Evolutionary conservation across 1,140 invertebrate genomes (phyloP).

Genomic region (Trichonephila inaurata): DNA sequence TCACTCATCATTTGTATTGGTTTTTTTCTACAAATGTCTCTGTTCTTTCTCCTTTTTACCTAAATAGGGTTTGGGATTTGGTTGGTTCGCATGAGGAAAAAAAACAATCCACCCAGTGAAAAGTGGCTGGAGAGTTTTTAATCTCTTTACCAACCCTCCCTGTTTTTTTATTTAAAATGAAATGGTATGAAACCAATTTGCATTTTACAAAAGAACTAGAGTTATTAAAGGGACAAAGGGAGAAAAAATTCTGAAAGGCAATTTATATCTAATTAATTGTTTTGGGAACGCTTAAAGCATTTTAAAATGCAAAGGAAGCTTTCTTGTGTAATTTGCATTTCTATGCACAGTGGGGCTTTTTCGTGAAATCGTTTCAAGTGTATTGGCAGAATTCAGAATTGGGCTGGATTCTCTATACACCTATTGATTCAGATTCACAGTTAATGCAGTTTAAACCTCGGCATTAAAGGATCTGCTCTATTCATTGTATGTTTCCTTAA

Average conservation of each 20-base stretch:
- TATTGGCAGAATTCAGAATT: neutral
- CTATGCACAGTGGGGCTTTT: neutral
- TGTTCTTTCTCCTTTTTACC: neutral
- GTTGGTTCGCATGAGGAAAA: neutral
- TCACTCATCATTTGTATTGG: conserved; percentile 21
- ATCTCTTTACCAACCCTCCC: neutral
- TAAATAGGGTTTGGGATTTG: conserved; percentile 22
- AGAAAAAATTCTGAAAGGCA: neutral
- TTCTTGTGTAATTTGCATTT: neutral
- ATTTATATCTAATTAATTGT: conserved; percentile 36
- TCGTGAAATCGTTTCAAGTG: neutral
- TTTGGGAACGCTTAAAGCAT: neutral
- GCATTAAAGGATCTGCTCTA: neutral
- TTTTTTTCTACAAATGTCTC: neutral
- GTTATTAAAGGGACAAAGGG: neutral
- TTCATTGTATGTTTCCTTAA: too few species aligned
- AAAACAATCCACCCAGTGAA: neutral
- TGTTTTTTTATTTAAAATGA: neutral
- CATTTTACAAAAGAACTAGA: neutral
- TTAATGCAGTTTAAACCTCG: neutral
- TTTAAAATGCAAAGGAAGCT: conserved; percentile 8
- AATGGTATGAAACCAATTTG: conserved; percentile 1
- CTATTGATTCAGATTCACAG: neutral
- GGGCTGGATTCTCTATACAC: neutral
- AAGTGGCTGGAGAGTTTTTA: neutral